phyloP scores from a whole-genome alignment of 2,797 vertebrate genomes.

The Luscinia megarhynchos region DNA sequence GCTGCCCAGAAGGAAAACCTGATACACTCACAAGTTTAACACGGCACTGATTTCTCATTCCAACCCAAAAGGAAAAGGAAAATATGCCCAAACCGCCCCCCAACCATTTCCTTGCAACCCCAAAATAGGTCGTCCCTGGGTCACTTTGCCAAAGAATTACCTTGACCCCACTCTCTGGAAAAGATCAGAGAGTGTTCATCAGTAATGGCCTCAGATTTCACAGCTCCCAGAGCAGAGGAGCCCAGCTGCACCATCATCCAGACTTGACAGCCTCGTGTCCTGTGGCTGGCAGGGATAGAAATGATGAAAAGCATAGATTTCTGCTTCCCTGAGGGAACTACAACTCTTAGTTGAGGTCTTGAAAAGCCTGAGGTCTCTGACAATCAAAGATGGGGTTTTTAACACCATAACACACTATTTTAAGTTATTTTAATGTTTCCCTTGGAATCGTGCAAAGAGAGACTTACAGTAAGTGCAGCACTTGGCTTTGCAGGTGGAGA shows the following conservation, averaged over 20 bases:
- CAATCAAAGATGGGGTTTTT: neutral
- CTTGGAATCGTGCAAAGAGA: neutral
- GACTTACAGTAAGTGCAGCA: neutral
- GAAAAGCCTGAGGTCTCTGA: constrained; percentile 20
- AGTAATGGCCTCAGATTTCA: neutral
- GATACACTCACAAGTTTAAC: neutral
- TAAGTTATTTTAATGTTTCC: constrained; percentile 1
- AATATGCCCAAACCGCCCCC: neutral
- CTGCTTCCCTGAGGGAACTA: neutral
- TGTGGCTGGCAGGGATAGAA: neutral
- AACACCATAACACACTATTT: neutral
- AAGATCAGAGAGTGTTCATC: neutral
- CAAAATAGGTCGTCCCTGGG: neutral
- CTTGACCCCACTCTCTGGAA: neutral
- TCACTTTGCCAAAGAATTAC: neutral
- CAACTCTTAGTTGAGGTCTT: neutral
- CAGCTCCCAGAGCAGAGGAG: constrained; percentile 1
- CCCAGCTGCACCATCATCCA: constrained; percentile 6
- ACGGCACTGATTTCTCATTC: neutral
- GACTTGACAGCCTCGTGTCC: constrained; percentile 18
- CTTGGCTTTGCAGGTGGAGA: neutral
- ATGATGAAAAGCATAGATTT: constrained; percentile 23
- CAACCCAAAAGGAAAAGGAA: neutral
- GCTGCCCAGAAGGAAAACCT: neutral
- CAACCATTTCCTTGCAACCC: neutral